Evolutionary conservation across 2,797 vertebrate genomes (phyloP), one percentile per base, ranked within the genome.

Genomic region (Coregonus ussuriensis): DNA sequence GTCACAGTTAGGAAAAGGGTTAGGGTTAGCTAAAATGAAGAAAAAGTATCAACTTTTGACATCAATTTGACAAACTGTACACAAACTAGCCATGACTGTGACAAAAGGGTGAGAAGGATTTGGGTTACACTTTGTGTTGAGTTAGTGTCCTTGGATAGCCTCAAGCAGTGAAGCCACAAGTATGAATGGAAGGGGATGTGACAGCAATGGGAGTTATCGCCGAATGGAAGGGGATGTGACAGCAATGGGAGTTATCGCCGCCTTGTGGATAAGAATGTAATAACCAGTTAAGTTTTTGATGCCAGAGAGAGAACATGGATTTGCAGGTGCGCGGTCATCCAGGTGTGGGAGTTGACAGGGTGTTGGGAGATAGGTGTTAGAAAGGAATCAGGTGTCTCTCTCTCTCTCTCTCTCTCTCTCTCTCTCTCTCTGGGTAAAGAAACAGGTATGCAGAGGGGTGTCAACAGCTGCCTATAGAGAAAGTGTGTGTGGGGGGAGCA

Each of bases 71-170:
- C 41, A 47, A 25, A 25, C 25, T 25, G 25, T 25, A 25, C 25
- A 25, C 21, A 21, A 21, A 21, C 21, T 0, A 68, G 35, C 35
- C 16, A 70, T 47, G 41, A 47, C 1, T 7, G 41, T 11, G 9
- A 47, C 41, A n/a, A n/a, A n/a, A n/a, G 16, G 54, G 14, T 56
- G 14, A 56, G 11, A 67, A 35, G 1, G 65, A 14, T 67, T 67
- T 67, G 29, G 31, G 65, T 67, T 67, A 67, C 65, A 67, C 7
- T 33, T 33, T 29, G 65, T 67, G 69, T 71, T 71, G 37, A 21
- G n/a, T 18, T 37, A 37, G 18, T 41, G 4, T 29, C 11, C 13
- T 29, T 29, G 62, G 62, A 25, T 13, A n/a, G 68, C 68, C 68
- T 7, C 21, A 70, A 41, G 35, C 37, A n/a, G 9, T 41, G 35